Evolutionary conservation across 2,797 vertebrate genomes (phyloP).

Genomic region (Zalophus californianus): DNA sequence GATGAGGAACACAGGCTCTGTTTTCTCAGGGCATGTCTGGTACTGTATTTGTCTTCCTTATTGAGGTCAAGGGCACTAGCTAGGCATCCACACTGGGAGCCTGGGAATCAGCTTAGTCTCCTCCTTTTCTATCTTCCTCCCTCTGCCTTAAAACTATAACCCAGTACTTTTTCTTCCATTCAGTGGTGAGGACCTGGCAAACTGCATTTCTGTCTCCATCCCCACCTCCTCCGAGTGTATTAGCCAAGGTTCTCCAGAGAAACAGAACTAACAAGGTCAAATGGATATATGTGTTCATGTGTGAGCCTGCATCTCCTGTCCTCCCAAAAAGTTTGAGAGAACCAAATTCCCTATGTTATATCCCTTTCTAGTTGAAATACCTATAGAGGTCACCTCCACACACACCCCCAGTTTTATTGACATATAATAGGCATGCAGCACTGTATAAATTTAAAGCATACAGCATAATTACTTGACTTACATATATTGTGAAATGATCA

Average conservation of each 20-base stretch:
- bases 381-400: not conserved
- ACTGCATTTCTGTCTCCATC: not conserved
- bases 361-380: conserved; percentile 1
- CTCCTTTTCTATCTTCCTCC: not conserved
- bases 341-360: not conserved
- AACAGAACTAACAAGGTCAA: not conserved
- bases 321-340: not conserved
- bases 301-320: not conserved
- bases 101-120: not conserved
- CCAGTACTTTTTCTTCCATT: not conserved
- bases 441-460: not conserved
- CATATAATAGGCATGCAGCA: not conserved
- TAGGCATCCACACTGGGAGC: not conserved
- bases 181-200: not conserved
- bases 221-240: not conserved
- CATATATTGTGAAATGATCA: not conserved
- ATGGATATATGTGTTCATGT: not conserved
- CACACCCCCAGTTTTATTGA: not conserved
- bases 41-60: not conserved
- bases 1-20: not conserved
- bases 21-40: not conserved
- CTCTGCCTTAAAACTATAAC: not conserved
- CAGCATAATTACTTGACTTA: not conserved
- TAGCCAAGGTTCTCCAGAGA: not conserved
- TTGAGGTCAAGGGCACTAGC: not conserved